Base-by-base conservation (phyloP, 2,113 vertebrate genomes). In the Python bivittatus region DNA sequence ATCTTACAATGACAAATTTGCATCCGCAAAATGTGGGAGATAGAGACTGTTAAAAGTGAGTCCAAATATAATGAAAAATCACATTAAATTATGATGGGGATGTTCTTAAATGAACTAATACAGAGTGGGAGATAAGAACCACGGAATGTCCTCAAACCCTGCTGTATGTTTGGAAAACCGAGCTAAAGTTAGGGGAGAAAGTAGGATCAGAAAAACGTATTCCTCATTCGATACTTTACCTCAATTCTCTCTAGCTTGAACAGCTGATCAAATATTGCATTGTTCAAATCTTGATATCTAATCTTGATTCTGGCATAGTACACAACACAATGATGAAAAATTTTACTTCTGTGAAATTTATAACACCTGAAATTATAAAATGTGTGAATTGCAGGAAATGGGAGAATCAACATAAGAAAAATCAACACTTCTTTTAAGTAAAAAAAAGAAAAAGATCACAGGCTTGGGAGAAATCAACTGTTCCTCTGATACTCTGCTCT, bases 191-290 rank as follows among this genome's bases (percentile, higher is more conserved):
- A 56, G 7, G 25, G 38, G 22, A 5, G 4, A 56, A 91, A 68
- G 56, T 44, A 68, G 3, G 42, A 27, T 44, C 27, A 61, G 17
- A 33, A 7, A 48, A 42, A 44, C 8, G 29, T 86, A 72, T 72
- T 7, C 85, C 60, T 87, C 48, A 54, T 64, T 54, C 23, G 42
- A 56, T 58, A 48, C 4, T 84, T 68, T 25, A 57, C 33, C 9
- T 93, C 84, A 95, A 93, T 93, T 92, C 79, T 93, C 60, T 4
- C 90, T 53, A 61, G 53, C 83, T 5, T 42, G 20, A 20, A 90
- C 95, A 97, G 94, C 96, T 97, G 96, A 95, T 94, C 95, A 96
- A 96, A 96, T 93, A 96, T 79, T 1, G 0, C 0, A 52, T 0
- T 1, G 90, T 87, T 94, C 94, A 96, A 95, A 95, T 92, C 90